phyloP scores from a whole-genome alignment of 2,113 vertebrate genomes.

The Rhinolophus ferrumequinum region DNA sequence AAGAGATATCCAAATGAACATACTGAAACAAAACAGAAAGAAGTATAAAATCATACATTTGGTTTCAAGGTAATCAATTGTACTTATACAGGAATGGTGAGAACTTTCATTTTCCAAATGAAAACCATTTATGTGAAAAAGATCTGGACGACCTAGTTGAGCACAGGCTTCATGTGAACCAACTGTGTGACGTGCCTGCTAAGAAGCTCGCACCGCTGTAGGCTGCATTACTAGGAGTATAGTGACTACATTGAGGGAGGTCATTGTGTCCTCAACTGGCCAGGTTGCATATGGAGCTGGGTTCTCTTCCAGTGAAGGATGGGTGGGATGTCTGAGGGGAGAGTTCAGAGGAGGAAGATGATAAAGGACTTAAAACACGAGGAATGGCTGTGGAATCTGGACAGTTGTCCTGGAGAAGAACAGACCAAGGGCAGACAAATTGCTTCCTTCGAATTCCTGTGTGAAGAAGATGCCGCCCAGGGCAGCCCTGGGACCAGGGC shows the following conservation, averaged over 20 bases:
- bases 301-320: background rate
- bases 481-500: background rate
- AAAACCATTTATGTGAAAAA: background rate
- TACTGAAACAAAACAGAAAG: background rate
- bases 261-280: background rate
- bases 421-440: background rate
- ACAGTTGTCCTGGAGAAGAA: background rate
- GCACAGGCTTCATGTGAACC: background rate
- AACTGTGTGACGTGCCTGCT: background rate
- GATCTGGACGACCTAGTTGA: background rate
- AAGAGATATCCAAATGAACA: background rate
- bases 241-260: background rate
- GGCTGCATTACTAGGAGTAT: background rate
- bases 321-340: background rate
- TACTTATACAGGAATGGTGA: background rate
- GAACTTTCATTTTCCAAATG: background rate
- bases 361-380: background rate
- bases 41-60: background rate
- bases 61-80: slow-evolving; percentile 27
- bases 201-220: background rate
- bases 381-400: background rate
- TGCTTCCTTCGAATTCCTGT: background rate
- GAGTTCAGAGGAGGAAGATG: background rate
- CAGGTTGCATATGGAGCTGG: background rate
- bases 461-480: background rate